Percentiles rank a stretch among this genome's conserved stretches.
Evolutionary conservation across 2,113 vertebrate species (phyloP).

Genomic region (Phrynocephalus versicolor): DNA sequence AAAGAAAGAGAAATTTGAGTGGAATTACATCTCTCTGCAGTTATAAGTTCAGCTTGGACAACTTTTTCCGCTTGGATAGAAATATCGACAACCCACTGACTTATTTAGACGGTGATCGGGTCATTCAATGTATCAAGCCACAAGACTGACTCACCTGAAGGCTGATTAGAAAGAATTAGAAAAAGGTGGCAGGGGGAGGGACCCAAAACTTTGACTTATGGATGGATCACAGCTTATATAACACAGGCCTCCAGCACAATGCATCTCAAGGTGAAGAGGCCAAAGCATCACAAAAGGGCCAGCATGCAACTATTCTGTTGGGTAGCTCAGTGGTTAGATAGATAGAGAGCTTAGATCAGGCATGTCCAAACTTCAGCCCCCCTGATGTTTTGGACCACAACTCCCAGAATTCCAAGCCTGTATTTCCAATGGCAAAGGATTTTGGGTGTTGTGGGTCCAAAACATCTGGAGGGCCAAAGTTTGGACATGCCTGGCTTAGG

Average conservation of each 20-base stretch:
- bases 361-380: too few species aligned
- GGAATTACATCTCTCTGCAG: not conserved
- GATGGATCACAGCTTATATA: not conserved
- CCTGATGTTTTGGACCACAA: too few species aligned
- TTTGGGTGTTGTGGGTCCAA: too few species aligned
- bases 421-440: too few species aligned
- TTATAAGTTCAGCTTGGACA: slow-evolving; percentile 7
- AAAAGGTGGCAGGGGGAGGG: not conserved
- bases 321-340: too few species aligned
- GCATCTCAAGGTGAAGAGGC: too few species aligned
- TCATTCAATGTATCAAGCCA: not conserved
- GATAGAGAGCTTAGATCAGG: too few species aligned
- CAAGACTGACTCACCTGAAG: not conserved
- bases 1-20: not conserved
- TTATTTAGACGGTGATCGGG: not conserved
- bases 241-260: not conserved
- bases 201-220: not conserved
- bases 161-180: not conserved
- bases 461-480: too few species aligned
- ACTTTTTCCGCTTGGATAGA: not conserved
- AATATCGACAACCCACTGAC: not conserved
- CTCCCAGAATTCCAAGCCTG: too few species aligned
- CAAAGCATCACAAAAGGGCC: too few species aligned
- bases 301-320: too few species aligned
- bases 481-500: too few species aligned